Conservation (phyloP, 2,797 vertebrate genomes). For the Masticophis lateralis region DNA sequence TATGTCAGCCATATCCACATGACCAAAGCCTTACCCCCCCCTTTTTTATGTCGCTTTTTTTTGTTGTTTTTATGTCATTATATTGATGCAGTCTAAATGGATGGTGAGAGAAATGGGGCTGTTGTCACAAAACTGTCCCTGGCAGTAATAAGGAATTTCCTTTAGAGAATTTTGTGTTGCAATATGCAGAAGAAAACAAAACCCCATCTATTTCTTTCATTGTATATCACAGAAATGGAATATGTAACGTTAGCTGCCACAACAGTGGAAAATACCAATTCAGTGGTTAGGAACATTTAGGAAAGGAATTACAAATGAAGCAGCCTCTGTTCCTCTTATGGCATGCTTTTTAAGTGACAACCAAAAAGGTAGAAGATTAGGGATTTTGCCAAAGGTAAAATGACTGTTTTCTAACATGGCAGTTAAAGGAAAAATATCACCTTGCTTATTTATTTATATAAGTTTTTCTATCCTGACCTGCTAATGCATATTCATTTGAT, state of each 20-base stretch:
- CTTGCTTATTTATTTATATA: neutral
- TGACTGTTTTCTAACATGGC: conserved; percentile 20
- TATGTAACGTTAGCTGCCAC: neutral
- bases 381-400: neutral
- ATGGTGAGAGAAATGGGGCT: neutral
- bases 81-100: neutral
- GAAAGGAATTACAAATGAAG: neutral
- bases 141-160: neutral
- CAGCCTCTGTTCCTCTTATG: neutral
- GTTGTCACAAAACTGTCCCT: neutral
- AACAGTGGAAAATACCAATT: neutral
- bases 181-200: neutral
- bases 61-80: too few relatives aligned
- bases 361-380: neutral
- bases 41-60: neutral
- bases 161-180: neutral
- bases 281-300: neutral
- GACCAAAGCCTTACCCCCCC: neutral
- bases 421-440: conserved; percentile 25
- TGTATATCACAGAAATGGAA: neutral
- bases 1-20: neutral
- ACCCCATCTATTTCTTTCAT: neutral
- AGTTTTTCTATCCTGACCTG: neutral
- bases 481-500: neutral
- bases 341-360: neutral